Conservation (phyloP, 2,888 invertebrate species). For the Drosophila crucigera region DNA sequence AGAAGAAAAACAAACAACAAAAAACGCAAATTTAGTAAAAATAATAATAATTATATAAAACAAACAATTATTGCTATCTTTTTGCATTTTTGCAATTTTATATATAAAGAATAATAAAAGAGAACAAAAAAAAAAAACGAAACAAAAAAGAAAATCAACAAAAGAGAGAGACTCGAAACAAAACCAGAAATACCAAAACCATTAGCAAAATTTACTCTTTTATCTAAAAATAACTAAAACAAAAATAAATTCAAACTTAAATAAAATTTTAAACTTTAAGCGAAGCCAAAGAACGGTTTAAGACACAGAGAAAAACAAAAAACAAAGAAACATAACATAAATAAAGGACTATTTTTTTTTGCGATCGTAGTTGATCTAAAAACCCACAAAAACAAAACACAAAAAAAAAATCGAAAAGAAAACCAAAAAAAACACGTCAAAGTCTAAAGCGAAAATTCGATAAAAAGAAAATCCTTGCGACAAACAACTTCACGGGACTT, state of each 20-base stretch:
- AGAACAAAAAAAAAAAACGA: conserved; percentile 46
- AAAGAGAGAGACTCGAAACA: conserved; percentile 43
- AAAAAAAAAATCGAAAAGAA: conserved; percentile 28
- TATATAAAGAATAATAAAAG: conserved; percentile 66
- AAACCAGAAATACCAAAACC: conserved; percentile 56
- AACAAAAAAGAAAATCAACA: conserved; percentile 43
- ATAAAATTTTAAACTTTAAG: conserved; percentile 80
- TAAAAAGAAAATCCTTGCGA: conserved; percentile 30
- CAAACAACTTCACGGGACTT: conserved; percentile 77
- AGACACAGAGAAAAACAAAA: conserved; percentile 27
- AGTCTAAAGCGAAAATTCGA: neutral
- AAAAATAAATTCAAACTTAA: conserved; percentile 68
- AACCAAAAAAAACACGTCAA: conserved; percentile 15
- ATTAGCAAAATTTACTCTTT: conserved; percentile 85
- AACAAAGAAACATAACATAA: conserved; percentile 36
- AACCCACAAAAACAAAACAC: conserved; percentile 53
- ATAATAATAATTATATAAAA: conserved; percentile 56
- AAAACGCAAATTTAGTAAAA: conserved; percentile 76
- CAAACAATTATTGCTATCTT: conserved; percentile 83
- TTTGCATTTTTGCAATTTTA: conserved; percentile 86
- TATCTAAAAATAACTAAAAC: conserved; percentile 76
- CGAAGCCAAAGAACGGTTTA: conserved; percentile 66
- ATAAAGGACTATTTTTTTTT: conserved; percentile 70
- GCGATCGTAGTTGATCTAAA: conserved; percentile 83
- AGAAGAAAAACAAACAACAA: conserved; percentile 58